A percentile compares a stretch with the other conserved stretches of the same genome.
Evolutionary conservation across 2,888 invertebrate genomes (phyloP).

Genomic region (Nomada ruficornis): DNA sequence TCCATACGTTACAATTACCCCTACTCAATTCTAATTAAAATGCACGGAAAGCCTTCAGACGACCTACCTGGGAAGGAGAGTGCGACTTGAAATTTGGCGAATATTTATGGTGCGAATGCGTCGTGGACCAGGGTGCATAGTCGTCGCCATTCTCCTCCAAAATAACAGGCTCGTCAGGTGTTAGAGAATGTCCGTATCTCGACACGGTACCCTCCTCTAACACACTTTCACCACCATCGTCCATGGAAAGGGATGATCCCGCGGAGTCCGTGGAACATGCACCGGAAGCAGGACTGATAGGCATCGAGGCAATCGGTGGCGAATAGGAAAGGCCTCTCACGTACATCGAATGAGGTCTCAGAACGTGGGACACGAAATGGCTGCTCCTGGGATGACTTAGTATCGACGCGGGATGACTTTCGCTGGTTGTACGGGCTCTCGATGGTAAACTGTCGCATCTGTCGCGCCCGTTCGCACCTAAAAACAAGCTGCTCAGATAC

Average conservation of each 20-base stretch:
- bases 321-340: conserved; percentile 84
- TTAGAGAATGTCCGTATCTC: conserved; percentile 85
- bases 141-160: conserved; percentile 88
- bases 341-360: conserved; percentile 84
- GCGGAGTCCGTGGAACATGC: conserved; percentile 88
- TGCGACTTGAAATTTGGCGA: conserved; percentile 84
- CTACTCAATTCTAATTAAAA: no score
- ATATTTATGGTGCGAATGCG: conserved; percentile 79
- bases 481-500: conserved; percentile 55
- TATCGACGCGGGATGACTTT: conserved; percentile 84
- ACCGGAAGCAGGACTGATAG: conserved; percentile 87
- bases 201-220: conserved; percentile 78
- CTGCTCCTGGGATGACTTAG: conserved; percentile 81
- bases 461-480: conserved; percentile 86
- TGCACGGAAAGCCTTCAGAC: background rate
- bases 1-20: no score
- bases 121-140: conserved; percentile 82
- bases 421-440: conserved; percentile 88
- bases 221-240: conserved; percentile 85
- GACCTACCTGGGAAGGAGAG: conserved; percentile 83
- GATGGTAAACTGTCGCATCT: conserved; percentile 94
- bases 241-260: conserved; percentile 89
- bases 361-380: conserved; percentile 83
- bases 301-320: conserved; percentile 86
- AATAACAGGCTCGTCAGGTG: conserved; percentile 88